Base-by-base conservation (phyloP, 2,113 vertebrate species). In the Misgurnus mizolepis region DNA sequence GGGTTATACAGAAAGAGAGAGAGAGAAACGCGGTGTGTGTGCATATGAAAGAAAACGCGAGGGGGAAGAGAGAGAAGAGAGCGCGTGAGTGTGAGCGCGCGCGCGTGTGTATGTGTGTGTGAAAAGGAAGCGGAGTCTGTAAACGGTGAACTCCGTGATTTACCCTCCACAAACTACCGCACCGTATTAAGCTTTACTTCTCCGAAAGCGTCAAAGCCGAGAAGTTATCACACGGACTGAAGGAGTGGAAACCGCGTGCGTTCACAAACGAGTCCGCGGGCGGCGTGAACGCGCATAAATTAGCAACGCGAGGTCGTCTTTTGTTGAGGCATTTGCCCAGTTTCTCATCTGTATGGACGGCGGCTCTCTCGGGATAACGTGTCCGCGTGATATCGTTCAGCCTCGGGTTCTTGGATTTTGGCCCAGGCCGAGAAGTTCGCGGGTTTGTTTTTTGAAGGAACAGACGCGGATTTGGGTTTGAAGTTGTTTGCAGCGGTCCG, bases 271-370 rank as follows among this genome's bases (percentile, higher is more conserved):
- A 58, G 80, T 80, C 85, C 82, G 81, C 82, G 76, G 87, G 80
- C 72, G 81, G 66, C 86, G 80, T 78, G 88, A 87, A 87, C 86
- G 86, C 53, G 88, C 86, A 82, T 83, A 78, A 85, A 79, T 85
- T 86, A 85, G 86, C 88, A 89, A 91, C 88, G 86, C 90, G 90
- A 90, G 91, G 91, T 92, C 91, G 92, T 93, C 94, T 95, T 95
- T 97, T 97, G 95, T 95, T 95, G 94, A 92, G 89, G 88, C 93
- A 89, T 91, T 94, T 93, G 92, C 87, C 87, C 62, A 79, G 85
- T 77, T 82, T 60, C 73, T 72, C 80, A 81, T 90, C 83, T 71
- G 85, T 84, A 87, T 85, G 85, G 83, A 79, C 86, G 85, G 86
- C 83, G 89, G 83, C 78, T 83, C 64, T 85, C 85, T 75, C 84